Base-by-base conservation (phyloP, 2,888 invertebrate genomes). In the Cheilosia urbana region DNA sequence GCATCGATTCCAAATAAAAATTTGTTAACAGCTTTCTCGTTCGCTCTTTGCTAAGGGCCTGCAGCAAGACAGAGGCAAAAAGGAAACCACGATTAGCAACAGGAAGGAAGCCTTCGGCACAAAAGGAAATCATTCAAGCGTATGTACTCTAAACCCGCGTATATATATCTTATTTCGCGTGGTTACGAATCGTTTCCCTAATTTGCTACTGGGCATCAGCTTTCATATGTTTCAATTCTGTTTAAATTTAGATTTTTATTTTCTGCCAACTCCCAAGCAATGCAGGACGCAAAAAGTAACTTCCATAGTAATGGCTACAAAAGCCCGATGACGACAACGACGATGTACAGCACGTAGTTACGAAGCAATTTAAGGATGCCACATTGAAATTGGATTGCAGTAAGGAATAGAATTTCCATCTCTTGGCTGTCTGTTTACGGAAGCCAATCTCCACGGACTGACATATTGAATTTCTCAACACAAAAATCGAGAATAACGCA, bases 311-410 rank as follows among this genome's bases (percentile, higher is more conserved):
- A 71, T 71, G 63, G 78, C 40, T 40, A 45, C 21, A 34, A 42
- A 53, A 66, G 40, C 47, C n/a, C 55, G 37, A 49, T 47, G 63
- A 69, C 55, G 69, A 71, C 55, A 55, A 63, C 63, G 37, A 19
- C 47, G 55, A 65, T 60, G 51, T 72, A 68, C 58, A 47, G 51
- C 72, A 80, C 72, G 72, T 73, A 73, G 79, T 80, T 73, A 75
- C 60, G 81, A 69, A 81, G 75, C 73, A 81, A 81, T 81, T 81
- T 75, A 68, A 27, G 6, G 6, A 27, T 66, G 68, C 69, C 81
- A 81, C 75, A 75, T 57, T 75, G 68, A 81, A 81, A 81, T 81
- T 81, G 81, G 69, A 81, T 81, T 81, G 81, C 75, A 75, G 57
- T 57, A 62, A 69, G 81, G 60, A 75, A 75, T 75, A 81, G 68